Evolutionary conservation across 2,797 vertebrate species (phyloP).

Genomic region (Myripristis murdjan): DNA sequence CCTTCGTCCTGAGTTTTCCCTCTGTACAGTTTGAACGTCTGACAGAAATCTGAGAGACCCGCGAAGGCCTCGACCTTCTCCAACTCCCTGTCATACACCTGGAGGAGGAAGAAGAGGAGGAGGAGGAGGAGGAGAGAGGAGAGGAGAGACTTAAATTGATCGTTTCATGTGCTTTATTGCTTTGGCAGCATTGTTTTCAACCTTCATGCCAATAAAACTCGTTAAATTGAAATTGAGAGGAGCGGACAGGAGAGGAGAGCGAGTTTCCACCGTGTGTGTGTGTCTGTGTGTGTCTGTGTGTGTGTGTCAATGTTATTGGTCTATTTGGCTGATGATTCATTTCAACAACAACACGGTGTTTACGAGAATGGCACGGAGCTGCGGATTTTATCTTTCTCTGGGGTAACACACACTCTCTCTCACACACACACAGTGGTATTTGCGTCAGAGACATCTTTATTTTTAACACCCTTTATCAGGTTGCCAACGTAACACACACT

Average conservation of each 20-base stretch:
- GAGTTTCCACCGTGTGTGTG: neutral
- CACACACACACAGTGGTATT: neutral
- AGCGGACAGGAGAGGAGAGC: neutral
- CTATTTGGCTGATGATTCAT: slow-evolving; percentile 5
- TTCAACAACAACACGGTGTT: slow-evolving; percentile 1
- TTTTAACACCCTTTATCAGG: slow-evolving; percentile 14
- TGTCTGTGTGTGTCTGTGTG: slow-evolving; percentile 8
- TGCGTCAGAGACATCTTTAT: neutral
- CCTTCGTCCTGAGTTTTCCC: slow-evolving; percentile 89
- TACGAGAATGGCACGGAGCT: neutral
- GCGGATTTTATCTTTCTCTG: neutral
- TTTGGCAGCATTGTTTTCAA: too few relatives aligned
- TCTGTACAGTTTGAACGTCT: slow-evolving; percentile 92
- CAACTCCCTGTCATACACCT: slow-evolving; percentile 91
- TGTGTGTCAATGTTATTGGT: neutral
- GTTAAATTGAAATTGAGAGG: too few relatives aligned
- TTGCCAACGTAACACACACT: slow-evolving; percentile 4
- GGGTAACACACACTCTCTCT: neutral
- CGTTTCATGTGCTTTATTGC: too few relatives aligned
- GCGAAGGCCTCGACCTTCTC: slow-evolving; percentile 89
- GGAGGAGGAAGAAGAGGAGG: slow-evolving; percentile 29
- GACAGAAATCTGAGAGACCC: slow-evolving; percentile 93
- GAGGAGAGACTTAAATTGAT: too few relatives aligned
- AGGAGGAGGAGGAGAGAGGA: slow-evolving; percentile 1
- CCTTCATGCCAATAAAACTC: too few relatives aligned